Evolutionary conservation across 2,113 vertebrate species (phyloP).

Genomic region (Salvelinus sp.): DNA sequence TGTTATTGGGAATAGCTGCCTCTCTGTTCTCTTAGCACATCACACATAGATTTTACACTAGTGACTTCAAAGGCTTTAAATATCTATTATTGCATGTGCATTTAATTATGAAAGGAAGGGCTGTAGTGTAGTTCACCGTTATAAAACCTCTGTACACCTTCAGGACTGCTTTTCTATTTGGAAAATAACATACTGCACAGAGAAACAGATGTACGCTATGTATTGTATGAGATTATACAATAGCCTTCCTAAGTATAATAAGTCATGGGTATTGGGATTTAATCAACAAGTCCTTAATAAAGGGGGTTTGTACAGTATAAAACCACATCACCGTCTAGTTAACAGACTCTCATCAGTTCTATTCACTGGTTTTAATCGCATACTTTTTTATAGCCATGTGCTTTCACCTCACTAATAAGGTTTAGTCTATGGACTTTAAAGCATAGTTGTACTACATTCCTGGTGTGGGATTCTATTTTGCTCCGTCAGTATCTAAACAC

Average conservation of each 20-base stretch:
- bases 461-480: slow-evolving; percentile 71
- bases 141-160: too few species aligned
- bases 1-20: not conserved
- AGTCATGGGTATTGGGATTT: not conserved
- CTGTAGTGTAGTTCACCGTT: not conserved
- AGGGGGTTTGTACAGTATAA: not conserved
- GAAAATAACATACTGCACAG: too few species aligned
- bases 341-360: not conserved
- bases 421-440: slow-evolving; percentile 75
- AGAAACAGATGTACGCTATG: too few species aligned
- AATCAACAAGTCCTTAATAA: not conserved
- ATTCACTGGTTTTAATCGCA: slow-evolving; percentile 40
- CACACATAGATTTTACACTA: not conserved
- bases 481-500: slow-evolving; percentile 86
- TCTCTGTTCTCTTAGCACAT: not conserved
- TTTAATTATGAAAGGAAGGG: not conserved
- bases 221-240: too few species aligned
- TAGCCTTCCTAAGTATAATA: not conserved
- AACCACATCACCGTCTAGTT: not conserved
- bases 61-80: not conserved
- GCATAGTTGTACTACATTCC: slow-evolving; percentile 82
- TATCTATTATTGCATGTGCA: not conserved
- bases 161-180: too few species aligned
- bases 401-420: slow-evolving; percentile 70
- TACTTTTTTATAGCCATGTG: slow-evolving; percentile 25